phyloP scores from a whole-genome alignment of 2,888 invertebrate genomes.

The Digitonthophagus gazella region DNA sequence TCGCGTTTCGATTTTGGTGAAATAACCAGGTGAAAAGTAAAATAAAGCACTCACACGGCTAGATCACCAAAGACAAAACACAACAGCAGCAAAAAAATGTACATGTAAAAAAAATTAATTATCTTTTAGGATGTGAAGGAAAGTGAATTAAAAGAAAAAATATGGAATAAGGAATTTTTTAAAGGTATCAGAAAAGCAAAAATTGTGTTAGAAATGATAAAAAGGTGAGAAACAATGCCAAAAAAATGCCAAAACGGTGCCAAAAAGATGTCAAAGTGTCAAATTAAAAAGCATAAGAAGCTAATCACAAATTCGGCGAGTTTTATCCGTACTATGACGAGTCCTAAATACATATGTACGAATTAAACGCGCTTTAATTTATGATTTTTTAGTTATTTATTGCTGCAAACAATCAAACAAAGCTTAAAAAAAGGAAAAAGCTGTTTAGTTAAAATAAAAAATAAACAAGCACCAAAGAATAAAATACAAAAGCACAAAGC shows the following conservation, averaged over 20 bases:
- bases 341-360: conserved; percentile 34
- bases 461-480: conserved; percentile 21
- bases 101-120: too few species aligned
- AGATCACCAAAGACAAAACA: conserved; percentile 50
- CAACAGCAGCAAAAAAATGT: conserved; percentile 21
- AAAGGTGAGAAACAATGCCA: conserved; percentile 21
- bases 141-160: too few species aligned
- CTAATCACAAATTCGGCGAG: conserved; percentile 34
- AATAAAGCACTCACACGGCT: conserved; percentile 47
- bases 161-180: too few species aligned
- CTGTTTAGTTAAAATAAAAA: conserved; percentile 16
- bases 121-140: too few species aligned
- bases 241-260: too few species aligned
- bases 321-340: conserved; percentile 40
- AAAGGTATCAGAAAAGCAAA: too few species aligned
- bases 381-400: conserved; percentile 29
- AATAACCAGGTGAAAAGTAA: conserved; percentile 41
- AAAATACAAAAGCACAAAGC: background rate
- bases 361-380: conserved; percentile 34
- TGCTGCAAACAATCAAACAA: conserved; percentile 19
- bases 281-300: conserved; percentile 23
- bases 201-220: background rate
- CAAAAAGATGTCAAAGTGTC: background rate
- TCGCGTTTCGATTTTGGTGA: conserved; percentile 40
- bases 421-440: conserved; percentile 7